Evolutionary conservation across 1,140 invertebrate genomes (phyloP), one percentile per base, ranked within the genome.

Genomic region (Cylas formicarius): DNA sequence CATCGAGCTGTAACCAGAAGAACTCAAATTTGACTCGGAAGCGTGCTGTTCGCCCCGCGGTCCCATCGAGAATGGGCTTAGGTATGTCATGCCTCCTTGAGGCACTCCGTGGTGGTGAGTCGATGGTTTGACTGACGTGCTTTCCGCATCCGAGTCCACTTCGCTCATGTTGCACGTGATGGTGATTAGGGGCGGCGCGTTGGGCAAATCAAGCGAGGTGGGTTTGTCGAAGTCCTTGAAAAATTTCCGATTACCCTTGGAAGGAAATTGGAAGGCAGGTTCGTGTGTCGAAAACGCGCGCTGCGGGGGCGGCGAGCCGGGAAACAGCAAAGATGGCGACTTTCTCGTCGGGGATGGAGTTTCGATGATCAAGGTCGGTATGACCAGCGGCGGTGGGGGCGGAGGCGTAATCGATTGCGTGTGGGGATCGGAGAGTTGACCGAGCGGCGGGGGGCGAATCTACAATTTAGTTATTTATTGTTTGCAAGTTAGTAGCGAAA

Each of bases 1-100:
- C 77, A 86, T 84, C 3, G 82, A 85, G 45, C 80, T 83, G 56
- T 87, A 87, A n/a, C 84, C 84, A 1, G 82, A 85, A 7, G 82
- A 85, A 44, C 81, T 84, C 14, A 87, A 64, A 64, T 87, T 87
- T 0, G 82, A 84, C 64, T 86, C 82, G 1, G 83, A 86, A 10
- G 81, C 79, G 10, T 80, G 78, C 53, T 82, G 69, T 53, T 83
- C 81, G 8, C 77, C 72, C 50, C 77, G 63, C 7, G 75, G 71
- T 17, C 77, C 75, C 69, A 82, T 80, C 1, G 80, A 78, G 57
- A 85, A 84, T 5, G 84, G 84, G 61, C 81, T 84, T 21, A 87
- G 62, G 58, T 84, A 86, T 40, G 74, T 76, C 75, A 84, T 81
- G 19, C 77, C 76, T 3, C 67, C 64, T 5, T 73, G 68, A 20